Conservation (phyloP, 1,140 invertebrate species). For the Drosophila nasuta region DNA sequence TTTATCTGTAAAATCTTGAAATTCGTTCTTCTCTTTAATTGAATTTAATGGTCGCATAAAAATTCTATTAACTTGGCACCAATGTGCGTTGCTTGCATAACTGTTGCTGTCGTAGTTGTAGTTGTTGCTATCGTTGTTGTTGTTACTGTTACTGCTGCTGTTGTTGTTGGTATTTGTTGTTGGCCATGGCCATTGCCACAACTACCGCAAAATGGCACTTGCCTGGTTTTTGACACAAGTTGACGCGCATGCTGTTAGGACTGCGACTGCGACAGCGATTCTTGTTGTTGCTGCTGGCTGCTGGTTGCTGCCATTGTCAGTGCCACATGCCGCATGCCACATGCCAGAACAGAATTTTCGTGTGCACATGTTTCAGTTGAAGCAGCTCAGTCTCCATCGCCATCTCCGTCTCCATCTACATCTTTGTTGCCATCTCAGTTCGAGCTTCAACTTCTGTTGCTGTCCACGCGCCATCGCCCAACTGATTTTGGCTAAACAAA, state of each 20-base stretch:
- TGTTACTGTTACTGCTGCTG: conserved; percentile 7
- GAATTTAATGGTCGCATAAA: not conserved
- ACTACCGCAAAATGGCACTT: conserved; percentile 75
- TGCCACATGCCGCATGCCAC: conserved; percentile 53
- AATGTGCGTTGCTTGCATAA: conserved; percentile 49
- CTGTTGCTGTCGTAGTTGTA: conserved; percentile 50
- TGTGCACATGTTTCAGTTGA: conserved; percentile 36
- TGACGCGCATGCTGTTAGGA: conserved; percentile 40
- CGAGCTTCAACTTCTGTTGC: conserved; percentile 22
- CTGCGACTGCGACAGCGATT: conserved; percentile 14
- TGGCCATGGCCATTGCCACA: conserved; percentile 62
- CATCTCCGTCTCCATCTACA: not conserved
- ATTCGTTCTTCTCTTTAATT: not conserved
- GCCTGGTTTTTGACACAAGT: conserved; percentile 74
- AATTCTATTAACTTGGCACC: not conserved
- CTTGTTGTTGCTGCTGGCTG: conserved; percentile 12
- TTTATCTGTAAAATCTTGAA: not conserved
- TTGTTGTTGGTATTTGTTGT: conserved; percentile 35
- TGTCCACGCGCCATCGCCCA: conserved; percentile 57
- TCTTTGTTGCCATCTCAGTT: no score
- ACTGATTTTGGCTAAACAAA: conserved; percentile 65
- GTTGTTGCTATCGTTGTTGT: conserved; percentile 3
- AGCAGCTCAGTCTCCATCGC: not conserved
- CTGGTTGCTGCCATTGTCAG: conserved; percentile 28
- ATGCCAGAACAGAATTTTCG: conserved; percentile 53